phyloP scores from a whole-genome alignment of 2,113 vertebrate species.

The Pardalotus punctatus region DNA sequence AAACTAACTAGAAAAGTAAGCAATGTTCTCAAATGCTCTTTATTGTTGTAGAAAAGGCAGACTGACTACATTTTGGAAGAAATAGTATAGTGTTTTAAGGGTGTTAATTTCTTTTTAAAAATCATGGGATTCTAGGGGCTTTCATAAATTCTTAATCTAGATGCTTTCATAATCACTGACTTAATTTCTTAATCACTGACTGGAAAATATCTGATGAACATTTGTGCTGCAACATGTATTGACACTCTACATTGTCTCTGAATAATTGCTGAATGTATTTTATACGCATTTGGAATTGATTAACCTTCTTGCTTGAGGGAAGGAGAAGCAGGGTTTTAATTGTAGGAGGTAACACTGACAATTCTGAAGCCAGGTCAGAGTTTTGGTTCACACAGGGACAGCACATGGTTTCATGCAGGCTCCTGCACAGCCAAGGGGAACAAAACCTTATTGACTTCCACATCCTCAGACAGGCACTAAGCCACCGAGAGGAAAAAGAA shows the following conservation, averaged over 20 bases:
- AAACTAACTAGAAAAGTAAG: neutral
- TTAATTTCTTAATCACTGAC: neutral
- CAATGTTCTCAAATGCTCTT: neutral
- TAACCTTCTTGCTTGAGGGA: neutral
- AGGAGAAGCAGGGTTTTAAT: neutral
- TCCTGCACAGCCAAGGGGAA: neutral
- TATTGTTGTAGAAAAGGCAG: neutral
- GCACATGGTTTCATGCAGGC: neutral
- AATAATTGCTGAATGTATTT: neutral
- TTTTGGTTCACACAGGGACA: neutral
- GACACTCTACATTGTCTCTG: neutral
- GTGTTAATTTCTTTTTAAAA: neutral
- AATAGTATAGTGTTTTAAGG: neutral
- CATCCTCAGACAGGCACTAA: neutral
- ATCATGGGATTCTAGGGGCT: neutral
- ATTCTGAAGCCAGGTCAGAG: neutral
- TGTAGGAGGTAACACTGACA: neutral
- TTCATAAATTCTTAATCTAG: neutral
- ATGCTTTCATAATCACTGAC: neutral
- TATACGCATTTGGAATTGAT: neutral
- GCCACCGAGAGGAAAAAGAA: neutral
- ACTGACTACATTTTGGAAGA: neutral
- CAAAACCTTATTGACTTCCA: neutral
- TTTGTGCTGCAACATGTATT: neutral
- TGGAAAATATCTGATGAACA: neutral